A percentile compares a stretch with the other conserved stretches of the same genome.
These are phyloP conservation scores for Marronus borbonicus DNA, from an alignment of 2,888 invertebrate genomes.

Conservation along the genomic window DNA sequence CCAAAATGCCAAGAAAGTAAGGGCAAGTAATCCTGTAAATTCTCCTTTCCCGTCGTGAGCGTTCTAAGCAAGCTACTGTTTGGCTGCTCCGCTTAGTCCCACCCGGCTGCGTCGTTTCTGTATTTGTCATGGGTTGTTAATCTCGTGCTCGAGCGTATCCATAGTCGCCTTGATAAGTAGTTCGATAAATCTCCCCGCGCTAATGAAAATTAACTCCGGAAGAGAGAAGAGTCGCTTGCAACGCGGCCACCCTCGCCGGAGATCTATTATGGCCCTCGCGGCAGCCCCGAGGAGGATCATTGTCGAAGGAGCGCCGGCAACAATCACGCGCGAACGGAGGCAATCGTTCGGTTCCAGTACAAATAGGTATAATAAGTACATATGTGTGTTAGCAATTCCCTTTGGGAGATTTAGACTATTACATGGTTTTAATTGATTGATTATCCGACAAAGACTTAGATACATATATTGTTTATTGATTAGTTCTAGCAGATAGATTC, in stretches of 20 bases:
- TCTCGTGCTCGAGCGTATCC: constrained; percentile 58
- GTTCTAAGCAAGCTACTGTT: background rate
- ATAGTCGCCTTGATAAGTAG: constrained; percentile 56
- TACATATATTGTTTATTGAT: too few relatives aligned
- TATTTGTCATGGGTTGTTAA: constrained; percentile 59
- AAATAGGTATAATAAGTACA: constrained; percentile 38
- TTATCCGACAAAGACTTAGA: too few relatives aligned
- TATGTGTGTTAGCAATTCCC: too few relatives aligned
- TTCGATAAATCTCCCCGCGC: constrained; percentile 58
- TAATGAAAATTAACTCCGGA: constrained; percentile 60
- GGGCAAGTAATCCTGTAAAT: background rate
- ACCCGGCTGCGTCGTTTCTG: constrained; percentile 33
- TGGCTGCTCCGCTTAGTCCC: background rate
- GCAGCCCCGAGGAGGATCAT: constrained; percentile 16
- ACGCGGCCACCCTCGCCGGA: constrained; percentile 49
- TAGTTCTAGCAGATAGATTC: too few relatives aligned
- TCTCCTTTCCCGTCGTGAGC: background rate
- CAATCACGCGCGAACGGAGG: constrained; percentile 24
- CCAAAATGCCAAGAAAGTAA: too few relatives aligned
- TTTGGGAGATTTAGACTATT: too few relatives aligned
- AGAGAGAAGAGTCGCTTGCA: constrained; percentile 39
- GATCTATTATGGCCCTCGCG: constrained; percentile 39
- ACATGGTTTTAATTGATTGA: too few relatives aligned
- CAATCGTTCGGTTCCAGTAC: constrained; percentile 42
- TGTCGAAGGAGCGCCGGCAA: constrained; percentile 22